A percentile compares a stretch with the other conserved stretches of the same genome.
Evolutionary conservation across 1,140 invertebrate species (phyloP).

Genomic region (Chelonus insularis): DNA sequence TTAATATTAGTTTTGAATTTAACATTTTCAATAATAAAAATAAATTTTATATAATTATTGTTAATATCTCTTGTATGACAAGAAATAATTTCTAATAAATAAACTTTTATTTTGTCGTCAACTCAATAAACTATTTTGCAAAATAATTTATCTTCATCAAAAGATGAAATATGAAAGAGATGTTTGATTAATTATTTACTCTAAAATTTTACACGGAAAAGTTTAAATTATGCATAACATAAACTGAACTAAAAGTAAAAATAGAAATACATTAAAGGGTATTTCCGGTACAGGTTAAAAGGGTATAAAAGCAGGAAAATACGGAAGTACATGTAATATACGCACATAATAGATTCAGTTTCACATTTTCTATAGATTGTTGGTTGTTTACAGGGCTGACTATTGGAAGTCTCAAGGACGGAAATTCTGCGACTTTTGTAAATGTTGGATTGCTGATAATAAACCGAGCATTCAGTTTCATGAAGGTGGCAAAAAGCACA

Average conservation of each 20-base stretch:
- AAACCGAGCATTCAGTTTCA: conserved; percentile 96
- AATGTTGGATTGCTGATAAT: conserved; percentile 98
- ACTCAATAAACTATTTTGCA: no score
- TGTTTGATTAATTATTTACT: no score
- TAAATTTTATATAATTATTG: no score
- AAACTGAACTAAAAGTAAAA: background rate
- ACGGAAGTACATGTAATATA: background rate
- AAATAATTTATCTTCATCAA: no score
- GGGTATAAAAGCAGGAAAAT: background rate
- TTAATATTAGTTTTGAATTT: no score
- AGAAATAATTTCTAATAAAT: no score
- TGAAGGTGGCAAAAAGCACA: conserved; percentile 90
- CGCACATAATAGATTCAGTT: conserved; percentile 12
- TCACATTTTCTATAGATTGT: conserved; percentile 27
- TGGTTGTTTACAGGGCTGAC: conserved; percentile 74
- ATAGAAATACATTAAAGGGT: background rate
- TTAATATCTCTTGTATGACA: no score
- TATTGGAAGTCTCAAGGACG: conserved; percentile 96
- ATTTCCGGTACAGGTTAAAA: background rate
- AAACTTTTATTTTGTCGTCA: no score
- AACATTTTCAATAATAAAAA: no score
- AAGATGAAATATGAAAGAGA: no score
- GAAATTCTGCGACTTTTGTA: conserved; percentile 97
- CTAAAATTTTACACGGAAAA: no score
- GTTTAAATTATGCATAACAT: no score